A percentile compares a stretch with the other conserved stretches of the same genome.
Evolutionary conservation across 2,888 invertebrate genomes (phyloP).

Genomic region (Hypomecis atomaria): DNA sequence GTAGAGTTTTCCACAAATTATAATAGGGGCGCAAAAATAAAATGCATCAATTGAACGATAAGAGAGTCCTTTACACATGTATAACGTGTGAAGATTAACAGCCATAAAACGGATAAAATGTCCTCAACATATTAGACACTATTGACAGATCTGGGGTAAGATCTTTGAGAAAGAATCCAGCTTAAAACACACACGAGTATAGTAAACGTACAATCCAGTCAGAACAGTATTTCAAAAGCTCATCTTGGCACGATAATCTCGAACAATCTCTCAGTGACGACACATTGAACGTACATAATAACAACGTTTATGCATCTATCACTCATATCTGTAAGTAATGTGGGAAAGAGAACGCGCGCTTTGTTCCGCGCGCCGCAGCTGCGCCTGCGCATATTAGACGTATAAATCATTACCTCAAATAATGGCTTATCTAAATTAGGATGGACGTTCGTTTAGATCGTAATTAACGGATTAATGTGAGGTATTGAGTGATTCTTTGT

Average conservation of each 20-base stretch:
- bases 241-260: constrained; percentile 31
- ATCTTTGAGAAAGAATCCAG: constrained; percentile 27
- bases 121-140: not conserved
- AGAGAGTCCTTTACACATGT: too few relatives aligned
- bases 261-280: constrained; percentile 43
- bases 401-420: constrained; percentile 73
- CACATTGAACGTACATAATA: constrained; percentile 51
- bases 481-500: constrained; percentile 18
- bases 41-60: too few relatives aligned
- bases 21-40: too few relatives aligned
- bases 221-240: constrained; percentile 22
- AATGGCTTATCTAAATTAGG: constrained; percentile 64
- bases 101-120: too few relatives aligned
- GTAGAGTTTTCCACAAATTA: too few relatives aligned
- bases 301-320: constrained; percentile 59
- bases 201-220: constrained; percentile 23
- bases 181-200: constrained; percentile 22
- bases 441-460: constrained; percentile 57
- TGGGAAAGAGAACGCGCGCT: constrained; percentile 66
- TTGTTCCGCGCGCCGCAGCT: constrained; percentile 63
- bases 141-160: constrained; percentile 5
- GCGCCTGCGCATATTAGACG: constrained; percentile 54
- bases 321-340: constrained; percentile 75
- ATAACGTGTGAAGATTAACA: too few relatives aligned
- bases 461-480: constrained; percentile 51